These are phyloP conservation scores for Oxytorus armatus DNA, from an alignment of 2,888 invertebrate genomes.

Conservation along the genomic window DNA sequence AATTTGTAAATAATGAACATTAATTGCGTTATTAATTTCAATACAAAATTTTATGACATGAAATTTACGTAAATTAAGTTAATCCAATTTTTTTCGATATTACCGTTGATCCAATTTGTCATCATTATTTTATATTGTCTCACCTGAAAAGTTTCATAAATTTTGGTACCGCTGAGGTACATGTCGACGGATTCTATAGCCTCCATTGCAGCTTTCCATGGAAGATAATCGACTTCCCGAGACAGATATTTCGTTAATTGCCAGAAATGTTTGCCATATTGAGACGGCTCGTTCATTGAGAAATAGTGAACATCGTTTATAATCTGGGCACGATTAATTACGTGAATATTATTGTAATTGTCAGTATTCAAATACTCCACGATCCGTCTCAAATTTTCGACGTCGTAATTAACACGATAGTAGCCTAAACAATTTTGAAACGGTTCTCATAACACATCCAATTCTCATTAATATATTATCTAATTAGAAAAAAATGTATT, in stretches of 20 bases:
- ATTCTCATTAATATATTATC: not conserved
- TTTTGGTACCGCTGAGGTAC: not conserved
- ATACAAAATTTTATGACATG: too few relatives aligned
- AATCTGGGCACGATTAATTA: slow-evolving; percentile 90
- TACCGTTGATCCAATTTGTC: not conserved
- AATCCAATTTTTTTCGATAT: not conserved
- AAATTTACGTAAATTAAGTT: not conserved
- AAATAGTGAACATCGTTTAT: slow-evolving; percentile 90
- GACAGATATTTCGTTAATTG: slow-evolving; percentile 86
- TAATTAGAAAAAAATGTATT: not conserved
- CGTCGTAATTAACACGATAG: slow-evolving; percentile 87
- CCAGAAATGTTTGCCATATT: slow-evolving; percentile 83
- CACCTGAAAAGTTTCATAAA: slow-evolving; percentile 41
- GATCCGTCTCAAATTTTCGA: slow-evolving; percentile 88
- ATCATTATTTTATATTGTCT: slow-evolving; percentile 10
- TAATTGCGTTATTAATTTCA: too few relatives aligned
- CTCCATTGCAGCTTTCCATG: slow-evolving; percentile 87
- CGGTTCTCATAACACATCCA: not conserved
- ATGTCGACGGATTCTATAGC: not conserved
- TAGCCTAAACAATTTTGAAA: slow-evolving; percentile 69
- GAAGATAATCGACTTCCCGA: slow-evolving; percentile 88
- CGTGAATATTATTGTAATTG: slow-evolving; percentile 85
- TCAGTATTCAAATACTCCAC: slow-evolving; percentile 84
- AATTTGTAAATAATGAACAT: not conserved
- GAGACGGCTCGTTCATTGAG: slow-evolving; percentile 82